phyloP scores from a whole-genome alignment of 2,797 vertebrate species.

The Malurus leucopterus region DNA sequence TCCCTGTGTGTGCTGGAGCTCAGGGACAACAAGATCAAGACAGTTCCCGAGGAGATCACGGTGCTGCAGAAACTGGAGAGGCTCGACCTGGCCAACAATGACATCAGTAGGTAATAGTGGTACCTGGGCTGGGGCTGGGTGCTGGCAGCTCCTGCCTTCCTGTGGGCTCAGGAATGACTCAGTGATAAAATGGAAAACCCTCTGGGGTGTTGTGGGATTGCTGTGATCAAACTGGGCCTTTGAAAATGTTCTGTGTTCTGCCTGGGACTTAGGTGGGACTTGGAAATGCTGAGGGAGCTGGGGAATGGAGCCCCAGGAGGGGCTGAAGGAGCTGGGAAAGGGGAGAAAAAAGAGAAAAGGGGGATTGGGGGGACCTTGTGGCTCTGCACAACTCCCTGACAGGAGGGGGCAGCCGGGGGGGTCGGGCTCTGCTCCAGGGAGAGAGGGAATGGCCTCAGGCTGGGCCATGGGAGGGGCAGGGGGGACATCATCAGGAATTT shows the following conservation, averaged over 20 bases:
- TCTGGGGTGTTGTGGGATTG: neutral
- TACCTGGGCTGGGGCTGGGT: neutral
- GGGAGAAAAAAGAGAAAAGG: neutral
- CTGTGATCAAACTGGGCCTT: neutral
- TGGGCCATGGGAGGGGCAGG: neutral
- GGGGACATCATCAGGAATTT: accelerated
- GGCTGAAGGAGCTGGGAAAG: neutral
- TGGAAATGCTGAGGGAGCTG: neutral
- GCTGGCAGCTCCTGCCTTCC: neutral
- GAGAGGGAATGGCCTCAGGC: neutral
- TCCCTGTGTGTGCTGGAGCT: conserved; percentile 83
- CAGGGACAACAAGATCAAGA: conserved; percentile 84
- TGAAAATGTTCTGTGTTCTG: neutral
- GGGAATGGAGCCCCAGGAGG: neutral
- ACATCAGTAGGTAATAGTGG: conserved; percentile 79
- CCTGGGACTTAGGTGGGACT: neutral
- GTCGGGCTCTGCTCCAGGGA: neutral
- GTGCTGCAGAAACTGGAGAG: conserved; percentile 79
- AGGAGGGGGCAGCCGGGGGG: neutral
- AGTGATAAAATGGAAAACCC: neutral
- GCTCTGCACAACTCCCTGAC: neutral
- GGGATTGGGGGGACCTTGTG: neutral
- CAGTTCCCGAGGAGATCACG: conserved; percentile 79
- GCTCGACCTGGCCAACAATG: conserved; percentile 87
- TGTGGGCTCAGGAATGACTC: neutral